Conservation (phyloP, 2,888 invertebrate genomes). For the Neocrepidodera transversa region DNA sequence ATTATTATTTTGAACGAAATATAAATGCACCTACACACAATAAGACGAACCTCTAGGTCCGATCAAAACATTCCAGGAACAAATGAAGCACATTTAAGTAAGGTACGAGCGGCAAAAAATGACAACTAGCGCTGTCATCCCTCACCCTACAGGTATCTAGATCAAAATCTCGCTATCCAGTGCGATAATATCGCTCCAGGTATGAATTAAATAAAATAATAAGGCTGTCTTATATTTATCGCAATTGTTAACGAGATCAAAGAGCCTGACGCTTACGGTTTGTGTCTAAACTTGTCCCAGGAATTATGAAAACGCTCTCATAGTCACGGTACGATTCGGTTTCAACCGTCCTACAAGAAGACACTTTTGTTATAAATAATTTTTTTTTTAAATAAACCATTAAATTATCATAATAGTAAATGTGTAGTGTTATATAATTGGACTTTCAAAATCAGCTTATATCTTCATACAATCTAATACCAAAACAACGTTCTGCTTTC, state of each 20-base stretch:
- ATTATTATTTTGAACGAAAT: constrained; percentile 19
- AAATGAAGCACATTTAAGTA: constrained; percentile 61
- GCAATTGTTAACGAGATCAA: constrained; percentile 57
- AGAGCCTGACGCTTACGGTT: constrained; percentile 64
- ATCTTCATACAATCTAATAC: too few relatives aligned
- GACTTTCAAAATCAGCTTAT: too few relatives aligned
- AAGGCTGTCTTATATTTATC: constrained; percentile 47
- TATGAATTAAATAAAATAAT: constrained; percentile 7
- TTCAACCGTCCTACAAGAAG: constrained; percentile 64
- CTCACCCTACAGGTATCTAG: constrained; percentile 55
- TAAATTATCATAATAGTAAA: too few relatives aligned
- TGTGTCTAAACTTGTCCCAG: constrained; percentile 70
- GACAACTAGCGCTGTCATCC: constrained; percentile 44
- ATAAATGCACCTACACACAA: constrained; percentile 58
- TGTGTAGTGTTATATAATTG: too few relatives aligned
- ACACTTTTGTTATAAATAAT: constrained; percentile 45
- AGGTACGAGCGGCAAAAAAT: constrained; percentile 38
- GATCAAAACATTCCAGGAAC: constrained; percentile 60
- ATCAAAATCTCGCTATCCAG: constrained; percentile 52
- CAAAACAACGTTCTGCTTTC: too few relatives aligned
- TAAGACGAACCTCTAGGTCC: constrained; percentile 54
- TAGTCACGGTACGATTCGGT: constrained; percentile 73
- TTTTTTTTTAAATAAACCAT: too few relatives aligned
- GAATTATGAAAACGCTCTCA: constrained; percentile 78
- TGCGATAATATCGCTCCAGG: constrained; percentile 45